Base-by-base conservation (phyloP, 2,113 vertebrate genomes). In the Oenanthe oenanthe region DNA sequence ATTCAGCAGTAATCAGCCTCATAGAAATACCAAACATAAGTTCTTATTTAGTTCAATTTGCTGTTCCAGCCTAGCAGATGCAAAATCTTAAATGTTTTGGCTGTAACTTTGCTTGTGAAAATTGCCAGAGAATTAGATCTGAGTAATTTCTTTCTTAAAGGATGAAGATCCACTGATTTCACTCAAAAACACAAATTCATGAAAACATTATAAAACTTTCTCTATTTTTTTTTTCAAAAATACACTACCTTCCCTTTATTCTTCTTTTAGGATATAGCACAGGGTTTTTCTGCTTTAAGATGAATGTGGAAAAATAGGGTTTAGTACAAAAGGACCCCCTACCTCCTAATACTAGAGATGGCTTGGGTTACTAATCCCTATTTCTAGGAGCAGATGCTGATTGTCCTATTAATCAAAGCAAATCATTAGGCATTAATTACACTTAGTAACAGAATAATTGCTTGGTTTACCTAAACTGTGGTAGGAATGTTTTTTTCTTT, bases 291-390 rank as follows among this genome's bases (percentile, higher is more conserved):
- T 95, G 84, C 74, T 97, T 94, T 93, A 79, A 93, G 73, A 89
- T 86, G 82, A 92, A 95, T 17, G 45, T 92, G 48, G 50, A 97
- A 95, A 95, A 98, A 97, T 95, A 98, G 95, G 97, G 95, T 96
- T 97, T 91, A 97, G 95, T 50, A 70, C n/a, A 80, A 98, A 98
- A 98, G 93, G 89, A 89, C 92, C 38, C 94, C 87, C 67, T 83
- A 68, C 84, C 89, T 89, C 95, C 98, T 97, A 97, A 97, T 97
- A 96, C 97, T 95, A 93, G 97, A 96, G 97, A 97, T 48, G 94
- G 97, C 98, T 98, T 97, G 97, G 97, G 96, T 98, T 98, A 98
- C 98, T 98, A 98, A 97, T 97, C 96, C 95, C 93, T 94, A 19
- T 92, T 97, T 97, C 97, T 81, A 92, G 94, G 86, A 96, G 96